phyloP scores from a whole-genome alignment of 2,888 invertebrate species.

The Embidobia sp. region DNA sequence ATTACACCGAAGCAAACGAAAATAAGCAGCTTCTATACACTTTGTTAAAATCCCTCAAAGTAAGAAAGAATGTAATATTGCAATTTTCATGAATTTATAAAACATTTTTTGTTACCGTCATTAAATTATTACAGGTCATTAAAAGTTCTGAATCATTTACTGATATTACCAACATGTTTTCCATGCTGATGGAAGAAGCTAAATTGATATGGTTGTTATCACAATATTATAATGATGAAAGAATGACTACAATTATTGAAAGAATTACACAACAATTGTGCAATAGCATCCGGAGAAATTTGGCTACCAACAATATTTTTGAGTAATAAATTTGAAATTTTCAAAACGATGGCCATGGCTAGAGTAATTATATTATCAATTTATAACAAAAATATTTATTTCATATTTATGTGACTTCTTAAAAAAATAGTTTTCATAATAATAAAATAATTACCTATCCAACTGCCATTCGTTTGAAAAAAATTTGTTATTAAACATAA shows the following conservation, averaged over 20 bases:
- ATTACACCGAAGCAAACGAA: slow-evolving; percentile 88
- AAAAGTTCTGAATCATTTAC: slow-evolving; percentile 87
- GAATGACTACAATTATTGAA: slow-evolving; percentile 91
- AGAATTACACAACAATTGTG: slow-evolving; percentile 92
- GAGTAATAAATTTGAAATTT: slow-evolving; percentile 84
- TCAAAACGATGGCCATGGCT: too few species aligned
- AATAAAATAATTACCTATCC: too few species aligned
- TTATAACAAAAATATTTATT: too few species aligned
- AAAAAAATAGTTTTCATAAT: too few species aligned
- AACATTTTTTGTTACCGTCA: too few species aligned
- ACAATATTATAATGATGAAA: slow-evolving; percentile 90
- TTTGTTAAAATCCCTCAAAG: slow-evolving; percentile 88
- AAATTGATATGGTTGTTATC: slow-evolving; percentile 96
- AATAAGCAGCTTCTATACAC: slow-evolving; percentile 90
- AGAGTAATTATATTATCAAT: too few species aligned
- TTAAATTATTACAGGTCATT: slow-evolving; percentile 84
- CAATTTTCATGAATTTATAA: too few species aligned
- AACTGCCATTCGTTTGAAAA: too few species aligned
- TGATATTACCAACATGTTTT: slow-evolving; percentile 88
- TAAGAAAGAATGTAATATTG: slow-evolving; percentile 81
- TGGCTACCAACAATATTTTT: slow-evolving; percentile 89
- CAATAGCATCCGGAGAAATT: slow-evolving; percentile 87
- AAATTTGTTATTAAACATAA: too few species aligned
- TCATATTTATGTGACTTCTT: too few species aligned
- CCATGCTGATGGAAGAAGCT: slow-evolving; percentile 91